Conservation (phyloP, 2,113 vertebrate species). For the Pelecanoides urinatrix region DNA sequence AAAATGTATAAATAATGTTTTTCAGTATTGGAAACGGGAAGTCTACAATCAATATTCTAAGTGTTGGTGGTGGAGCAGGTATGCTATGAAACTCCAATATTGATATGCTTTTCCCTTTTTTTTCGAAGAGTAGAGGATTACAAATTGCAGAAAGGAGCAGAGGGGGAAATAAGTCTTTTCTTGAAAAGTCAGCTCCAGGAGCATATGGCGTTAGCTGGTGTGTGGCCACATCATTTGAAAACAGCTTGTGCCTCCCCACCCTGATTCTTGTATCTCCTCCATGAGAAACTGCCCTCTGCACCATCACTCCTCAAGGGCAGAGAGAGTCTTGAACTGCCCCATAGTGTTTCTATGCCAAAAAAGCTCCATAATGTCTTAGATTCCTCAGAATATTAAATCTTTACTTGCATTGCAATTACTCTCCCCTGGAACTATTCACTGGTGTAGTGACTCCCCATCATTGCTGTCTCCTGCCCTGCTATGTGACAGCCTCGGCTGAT, state of each 20-base stretch:
- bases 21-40: conserved; percentile 79
- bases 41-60: conserved; percentile 81
- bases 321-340: background rate
- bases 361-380: background rate
- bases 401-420: background rate
- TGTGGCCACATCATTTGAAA: background rate
- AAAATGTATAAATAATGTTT: conserved; percentile 7
- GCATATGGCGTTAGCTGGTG: background rate
- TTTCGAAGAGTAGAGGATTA: background rate
- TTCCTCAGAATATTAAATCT: background rate
- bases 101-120: background rate
- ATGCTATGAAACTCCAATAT: conserved; percentile 13
- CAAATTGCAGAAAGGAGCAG: background rate
- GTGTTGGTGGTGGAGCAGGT: conserved; percentile 86
- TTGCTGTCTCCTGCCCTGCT: background rate
- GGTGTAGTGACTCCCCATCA: background rate
- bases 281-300: background rate
- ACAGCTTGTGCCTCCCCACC: background rate
- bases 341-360: background rate
- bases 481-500: accelerated
- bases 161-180: background rate
- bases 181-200: background rate
- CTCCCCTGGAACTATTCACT: background rate
- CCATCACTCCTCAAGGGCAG: background rate
- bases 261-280: background rate